Conservation (phyloP, 2,888 invertebrate genomes). For the Platycheirus albimanus region DNA sequence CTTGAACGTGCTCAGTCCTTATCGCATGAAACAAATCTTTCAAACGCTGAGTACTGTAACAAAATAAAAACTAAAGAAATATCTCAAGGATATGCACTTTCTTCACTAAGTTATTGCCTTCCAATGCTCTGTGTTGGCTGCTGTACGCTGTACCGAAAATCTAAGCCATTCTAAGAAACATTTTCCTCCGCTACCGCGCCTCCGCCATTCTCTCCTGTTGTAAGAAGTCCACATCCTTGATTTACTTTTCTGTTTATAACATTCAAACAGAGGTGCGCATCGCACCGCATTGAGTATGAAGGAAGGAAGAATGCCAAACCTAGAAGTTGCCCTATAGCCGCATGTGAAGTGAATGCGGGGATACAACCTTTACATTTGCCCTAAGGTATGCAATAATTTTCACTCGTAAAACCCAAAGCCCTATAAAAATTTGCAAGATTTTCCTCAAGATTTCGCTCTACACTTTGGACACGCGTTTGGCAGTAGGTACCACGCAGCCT, state of each 20-base stretch:
- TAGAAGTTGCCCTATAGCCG: conserved; percentile 1
- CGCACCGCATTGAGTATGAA: conserved; percentile 2
- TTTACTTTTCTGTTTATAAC: conserved; percentile 67
- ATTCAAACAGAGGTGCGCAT: conserved; percentile 39
- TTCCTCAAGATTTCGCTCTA: conserved; percentile 14
- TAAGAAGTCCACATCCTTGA: conserved; percentile 36
- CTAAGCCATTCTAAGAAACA: conserved; percentile 39
- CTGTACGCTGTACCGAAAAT: conserved; percentile 22
- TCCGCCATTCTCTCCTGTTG: background rate
- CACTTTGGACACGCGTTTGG: conserved; percentile 39
- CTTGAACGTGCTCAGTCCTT: conserved; percentile 63
- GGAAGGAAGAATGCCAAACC: background rate
- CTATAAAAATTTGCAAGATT: conserved; percentile 65
- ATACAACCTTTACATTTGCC: conserved; percentile 13
- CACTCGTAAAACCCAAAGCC: conserved; percentile 65
- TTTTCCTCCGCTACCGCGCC: background rate
- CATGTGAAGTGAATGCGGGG: conserved; percentile 2
- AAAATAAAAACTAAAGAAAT: conserved; percentile 57
- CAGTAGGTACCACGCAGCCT: conserved; percentile 14
- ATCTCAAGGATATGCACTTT: conserved; percentile 66
- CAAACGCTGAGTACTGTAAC: conserved; percentile 51
- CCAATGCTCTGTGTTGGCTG: background rate
- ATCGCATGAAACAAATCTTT: conserved; percentile 63
- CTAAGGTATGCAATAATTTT: conserved; percentile 67
- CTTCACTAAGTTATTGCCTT: conserved; percentile 64